Evolutionary conservation across 2,797 vertebrate species (phyloP).

Genomic region (Microctenopoma steveboyesi): DNA sequence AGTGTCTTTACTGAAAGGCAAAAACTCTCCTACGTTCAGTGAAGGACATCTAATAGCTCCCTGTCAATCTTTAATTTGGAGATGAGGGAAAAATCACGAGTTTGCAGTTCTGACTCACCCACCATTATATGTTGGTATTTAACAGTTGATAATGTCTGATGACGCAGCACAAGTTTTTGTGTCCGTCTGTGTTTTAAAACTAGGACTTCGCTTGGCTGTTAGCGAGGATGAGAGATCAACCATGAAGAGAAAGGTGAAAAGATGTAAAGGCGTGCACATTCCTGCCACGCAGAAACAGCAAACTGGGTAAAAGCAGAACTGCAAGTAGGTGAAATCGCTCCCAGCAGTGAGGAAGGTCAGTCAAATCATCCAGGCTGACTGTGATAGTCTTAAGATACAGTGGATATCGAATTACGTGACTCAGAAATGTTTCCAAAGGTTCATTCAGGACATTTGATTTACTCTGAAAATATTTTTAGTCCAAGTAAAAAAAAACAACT

Average conservation of each 20-base stretch:
- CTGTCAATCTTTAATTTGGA: not conserved
- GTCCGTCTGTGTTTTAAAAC: not conserved
- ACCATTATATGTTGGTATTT: not conserved
- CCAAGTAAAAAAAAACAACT: not conserved
- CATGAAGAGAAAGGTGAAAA: not conserved
- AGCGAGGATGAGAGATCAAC: not conserved
- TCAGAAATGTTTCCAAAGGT: conserved; percentile 35
- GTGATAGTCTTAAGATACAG: conserved; percentile 14
- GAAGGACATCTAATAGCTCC: not conserved
- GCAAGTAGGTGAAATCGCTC: conserved; percentile 5
- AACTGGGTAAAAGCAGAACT: not conserved
- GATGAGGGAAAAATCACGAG: not conserved
- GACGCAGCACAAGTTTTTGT: not conserved
- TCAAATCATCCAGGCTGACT: not conserved
- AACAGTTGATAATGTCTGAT: not conserved
- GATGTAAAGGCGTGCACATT: not conserved
- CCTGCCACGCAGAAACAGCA: not conserved
- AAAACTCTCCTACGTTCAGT: not conserved
- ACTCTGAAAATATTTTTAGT: not conserved
- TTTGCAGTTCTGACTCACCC: not conserved
- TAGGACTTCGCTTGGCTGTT: not conserved
- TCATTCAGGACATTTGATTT: conserved; percentile 2
- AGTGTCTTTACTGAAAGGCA: conserved; percentile 12
- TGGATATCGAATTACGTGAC: not conserved
- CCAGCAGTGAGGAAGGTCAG: not conserved